Percentiles rank a stretch among this genome's conserved stretches.
Conservation (phyloP, 1,140 invertebrate genomes). For the Brachionus calyciflorus region DNA sequence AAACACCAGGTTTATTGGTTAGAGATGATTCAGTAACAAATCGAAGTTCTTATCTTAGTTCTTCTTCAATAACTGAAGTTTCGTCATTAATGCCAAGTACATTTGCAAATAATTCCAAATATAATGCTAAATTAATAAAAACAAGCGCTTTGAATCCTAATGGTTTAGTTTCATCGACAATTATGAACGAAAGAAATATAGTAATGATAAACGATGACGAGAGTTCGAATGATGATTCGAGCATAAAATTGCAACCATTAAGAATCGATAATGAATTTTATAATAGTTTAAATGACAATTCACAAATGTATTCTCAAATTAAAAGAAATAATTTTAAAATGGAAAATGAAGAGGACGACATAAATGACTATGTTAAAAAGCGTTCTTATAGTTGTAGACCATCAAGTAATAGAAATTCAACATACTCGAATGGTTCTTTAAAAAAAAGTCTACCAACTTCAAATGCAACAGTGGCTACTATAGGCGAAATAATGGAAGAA, state of each 20-base stretch:
- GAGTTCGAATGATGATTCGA: neutral
- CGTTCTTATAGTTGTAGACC: neutral
- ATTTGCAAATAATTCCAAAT: neutral
- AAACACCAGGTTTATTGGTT: neutral
- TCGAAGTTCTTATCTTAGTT: slow-evolving; percentile 25
- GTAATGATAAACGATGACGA: slow-evolving; percentile 23
- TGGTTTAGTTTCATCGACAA: neutral
- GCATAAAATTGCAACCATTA: neutral
- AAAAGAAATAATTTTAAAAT: neutral
- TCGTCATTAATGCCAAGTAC: slow-evolving; percentile 25
- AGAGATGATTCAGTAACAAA: slow-evolving; percentile 13
- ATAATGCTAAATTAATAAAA: too few relatives aligned
- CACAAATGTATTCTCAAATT: neutral
- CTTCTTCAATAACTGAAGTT: slow-evolving; percentile 22
- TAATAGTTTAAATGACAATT: neutral
- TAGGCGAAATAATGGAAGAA: slow-evolving; percentile 35
- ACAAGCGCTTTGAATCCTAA: neutral
- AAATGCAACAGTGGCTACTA: neutral
- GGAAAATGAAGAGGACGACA: neutral
- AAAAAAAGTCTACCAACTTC: neutral
- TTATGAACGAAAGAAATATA: slow-evolving; percentile 13
- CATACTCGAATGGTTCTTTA: neutral
- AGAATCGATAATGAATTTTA: neutral
- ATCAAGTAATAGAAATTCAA: neutral
- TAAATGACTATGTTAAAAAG: neutral